Conservation (phyloP, 2,113 vertebrate genomes). For the Eolophus roseicapilla region DNA sequence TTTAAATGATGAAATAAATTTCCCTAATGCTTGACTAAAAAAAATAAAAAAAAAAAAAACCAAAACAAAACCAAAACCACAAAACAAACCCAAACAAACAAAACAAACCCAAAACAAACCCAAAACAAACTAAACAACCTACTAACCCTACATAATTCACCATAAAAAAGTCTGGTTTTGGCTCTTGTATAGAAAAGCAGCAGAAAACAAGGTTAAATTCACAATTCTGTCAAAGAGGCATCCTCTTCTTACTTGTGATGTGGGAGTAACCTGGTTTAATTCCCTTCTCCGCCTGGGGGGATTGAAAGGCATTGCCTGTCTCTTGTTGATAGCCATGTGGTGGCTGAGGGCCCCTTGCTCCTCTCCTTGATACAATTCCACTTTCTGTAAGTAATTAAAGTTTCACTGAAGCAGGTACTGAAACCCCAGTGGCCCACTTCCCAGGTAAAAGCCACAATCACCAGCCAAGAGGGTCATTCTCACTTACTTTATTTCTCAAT, state of each 20-base stretch:
- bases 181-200: neutral
- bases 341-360: neutral
- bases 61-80: too few relatives aligned
- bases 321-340: neutral
- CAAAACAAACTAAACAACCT: neutral
- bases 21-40: neutral
- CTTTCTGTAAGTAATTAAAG: slow-evolving; percentile 26
- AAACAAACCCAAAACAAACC: too few relatives aligned
- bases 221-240: neutral
- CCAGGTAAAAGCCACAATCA: slow-evolving; percentile 3
- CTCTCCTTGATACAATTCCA: neutral
- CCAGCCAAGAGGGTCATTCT: slow-evolving; percentile 27
- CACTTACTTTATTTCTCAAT: slow-evolving; percentile 32
- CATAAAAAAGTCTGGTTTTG: neutral
- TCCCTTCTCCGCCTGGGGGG: slow-evolving; percentile 23
- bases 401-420: neutral
- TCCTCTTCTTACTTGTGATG: neutral
- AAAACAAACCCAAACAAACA: too few relatives aligned
- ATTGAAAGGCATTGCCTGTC: neutral
- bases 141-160: neutral
- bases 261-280: slow-evolving; percentile 56
- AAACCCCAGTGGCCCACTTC: slow-evolving; percentile 54
- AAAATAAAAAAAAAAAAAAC: neutral
- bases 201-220: slow-evolving; percentile 9
- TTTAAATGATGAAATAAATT: neutral